A percentile compares a stretch with the other conserved stretches of the same genome.
Conservation (phyloP, 2,113 vertebrate species). For the Desmodus rotundus region DNA sequence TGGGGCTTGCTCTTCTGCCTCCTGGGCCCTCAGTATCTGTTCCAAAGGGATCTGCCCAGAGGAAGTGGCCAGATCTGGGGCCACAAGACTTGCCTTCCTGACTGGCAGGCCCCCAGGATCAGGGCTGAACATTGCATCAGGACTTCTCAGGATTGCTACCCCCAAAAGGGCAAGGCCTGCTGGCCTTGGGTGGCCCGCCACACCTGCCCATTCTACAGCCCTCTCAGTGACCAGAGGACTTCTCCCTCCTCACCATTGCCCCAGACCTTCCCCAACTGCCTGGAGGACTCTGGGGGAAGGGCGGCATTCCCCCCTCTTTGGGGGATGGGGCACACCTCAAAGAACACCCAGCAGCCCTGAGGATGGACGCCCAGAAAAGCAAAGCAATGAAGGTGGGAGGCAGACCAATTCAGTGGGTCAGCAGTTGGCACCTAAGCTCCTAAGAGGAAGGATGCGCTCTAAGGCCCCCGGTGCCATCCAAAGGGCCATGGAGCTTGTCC, state of each 20-base stretch:
- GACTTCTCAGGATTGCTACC: neutral
- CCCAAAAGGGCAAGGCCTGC: neutral
- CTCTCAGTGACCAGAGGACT: neutral
- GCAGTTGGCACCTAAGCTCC: neutral
- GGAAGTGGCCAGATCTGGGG: neutral
- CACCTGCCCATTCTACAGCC: neutral
- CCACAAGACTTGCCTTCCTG: neutral
- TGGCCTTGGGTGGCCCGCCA: neutral
- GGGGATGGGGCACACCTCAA: neutral
- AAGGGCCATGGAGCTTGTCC: neutral
- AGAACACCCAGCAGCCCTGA: neutral
- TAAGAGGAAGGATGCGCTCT: neutral
- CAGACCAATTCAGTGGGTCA: neutral
- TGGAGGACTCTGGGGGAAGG: neutral
- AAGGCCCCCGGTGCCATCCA: fast-evolving
- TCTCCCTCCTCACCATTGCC: neutral
- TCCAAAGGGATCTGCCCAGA: neutral
- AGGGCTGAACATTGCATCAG: neutral
- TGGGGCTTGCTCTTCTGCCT: neutral
- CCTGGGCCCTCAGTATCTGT: neutral
- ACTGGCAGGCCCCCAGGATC: neutral
- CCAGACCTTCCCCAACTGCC: neutral
- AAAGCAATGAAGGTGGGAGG: neutral
- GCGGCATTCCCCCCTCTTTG: neutral
- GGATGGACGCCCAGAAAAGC: neutral